These are phyloP conservation scores for Lasioglossum pauxillum DNA, from an alignment of 2,888 invertebrate genomes.

Conservation along the genomic window DNA sequence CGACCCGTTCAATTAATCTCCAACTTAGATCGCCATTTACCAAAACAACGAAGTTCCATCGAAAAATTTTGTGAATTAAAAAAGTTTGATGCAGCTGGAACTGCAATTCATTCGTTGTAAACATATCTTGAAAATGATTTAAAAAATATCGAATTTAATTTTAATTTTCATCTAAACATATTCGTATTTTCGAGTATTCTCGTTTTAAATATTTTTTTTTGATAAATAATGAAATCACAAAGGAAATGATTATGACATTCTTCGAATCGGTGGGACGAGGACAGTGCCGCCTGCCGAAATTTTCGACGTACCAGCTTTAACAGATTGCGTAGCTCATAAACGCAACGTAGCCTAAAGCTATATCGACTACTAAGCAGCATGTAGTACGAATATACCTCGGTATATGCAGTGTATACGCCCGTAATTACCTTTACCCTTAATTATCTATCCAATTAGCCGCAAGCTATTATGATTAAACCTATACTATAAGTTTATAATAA, in stretches of 20 bases:
- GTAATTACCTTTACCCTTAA: conserved; percentile 85
- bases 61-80: background rate
- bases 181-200: background rate
- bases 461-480: conserved; percentile 84
- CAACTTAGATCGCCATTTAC: accelerated
- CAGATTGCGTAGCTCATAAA: conserved; percentile 77
- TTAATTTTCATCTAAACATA: background rate
- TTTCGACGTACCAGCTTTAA: conserved; percentile 77
- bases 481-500: conserved; percentile 84
- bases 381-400: conserved; percentile 73
- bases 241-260: background rate
- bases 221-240: background rate
- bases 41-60: background rate
- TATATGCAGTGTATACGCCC: conserved; percentile 78
- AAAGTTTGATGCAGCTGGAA: background rate
- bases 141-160: too few relatives aligned
- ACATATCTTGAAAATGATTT: background rate
- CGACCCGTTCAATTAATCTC: background rate
- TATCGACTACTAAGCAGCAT: conserved; percentile 82
- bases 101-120: background rate
- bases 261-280: background rate
- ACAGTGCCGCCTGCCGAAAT: conserved; percentile 52
- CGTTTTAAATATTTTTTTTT: background rate
- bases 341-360: conserved; percentile 80
- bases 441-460: conserved; percentile 84